Percentiles rank a stretch among this genome's conserved stretches.
These are phyloP conservation scores for Conus canariensis DNA, from an alignment of 2,888 invertebrate species.

Conservation along the genomic window DNA sequence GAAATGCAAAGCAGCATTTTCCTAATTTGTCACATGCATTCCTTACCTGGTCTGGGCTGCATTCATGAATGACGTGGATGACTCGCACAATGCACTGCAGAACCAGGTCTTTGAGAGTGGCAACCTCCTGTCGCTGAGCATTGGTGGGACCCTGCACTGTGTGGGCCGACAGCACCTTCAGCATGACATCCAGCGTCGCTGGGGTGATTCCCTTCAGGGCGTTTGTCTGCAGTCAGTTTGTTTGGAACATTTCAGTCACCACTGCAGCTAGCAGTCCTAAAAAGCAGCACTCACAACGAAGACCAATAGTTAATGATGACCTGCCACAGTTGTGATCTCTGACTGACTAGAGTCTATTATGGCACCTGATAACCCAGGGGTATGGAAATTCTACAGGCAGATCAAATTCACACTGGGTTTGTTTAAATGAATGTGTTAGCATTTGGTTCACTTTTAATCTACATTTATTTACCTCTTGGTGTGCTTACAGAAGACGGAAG, in stretches of 20 bases:
- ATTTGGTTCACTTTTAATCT: too few relatives aligned
- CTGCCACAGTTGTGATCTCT: neutral
- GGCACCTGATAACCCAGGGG: too few relatives aligned
- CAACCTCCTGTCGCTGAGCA: conserved; percentile 72
- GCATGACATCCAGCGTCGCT: conserved; percentile 83
- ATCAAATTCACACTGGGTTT: too few relatives aligned
- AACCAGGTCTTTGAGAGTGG: conserved; percentile 79
- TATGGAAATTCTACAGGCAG: too few relatives aligned
- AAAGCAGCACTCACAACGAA: too few relatives aligned
- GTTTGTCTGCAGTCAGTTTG: conserved; percentile 79
- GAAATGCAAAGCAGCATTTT: too few relatives aligned
- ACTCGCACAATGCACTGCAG: conserved; percentile 82
- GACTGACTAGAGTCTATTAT: too few relatives aligned
- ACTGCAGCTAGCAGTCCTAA: neutral
- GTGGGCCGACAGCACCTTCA: conserved; percentile 79
- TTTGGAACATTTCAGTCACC: too few relatives aligned
- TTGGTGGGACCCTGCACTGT: conserved; percentile 59
- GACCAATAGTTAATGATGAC: neutral
- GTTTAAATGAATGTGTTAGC: too few relatives aligned
- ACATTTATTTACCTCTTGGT: too few relatives aligned
- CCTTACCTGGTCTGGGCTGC: conserved; percentile 80
- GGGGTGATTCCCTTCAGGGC: conserved; percentile 83
- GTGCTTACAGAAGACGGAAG: too few relatives aligned
- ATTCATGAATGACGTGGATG: conserved; percentile 82
- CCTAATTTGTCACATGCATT: too few relatives aligned